Conservation (phyloP, 2,888 invertebrate species). For the Plusia festucae region DNA sequence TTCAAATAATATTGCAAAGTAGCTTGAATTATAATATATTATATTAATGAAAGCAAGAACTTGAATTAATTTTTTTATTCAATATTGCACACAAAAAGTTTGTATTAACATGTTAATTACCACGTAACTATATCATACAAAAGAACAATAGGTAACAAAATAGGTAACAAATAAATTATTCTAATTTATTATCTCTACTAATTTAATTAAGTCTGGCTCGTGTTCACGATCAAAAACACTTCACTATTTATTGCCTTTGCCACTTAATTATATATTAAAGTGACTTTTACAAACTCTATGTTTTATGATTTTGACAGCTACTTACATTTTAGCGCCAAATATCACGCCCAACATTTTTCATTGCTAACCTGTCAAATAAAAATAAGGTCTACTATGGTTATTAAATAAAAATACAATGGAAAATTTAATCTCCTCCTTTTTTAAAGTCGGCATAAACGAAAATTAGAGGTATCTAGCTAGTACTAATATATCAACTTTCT, state of each 20-base stretch:
- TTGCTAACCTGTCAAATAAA: background rate
- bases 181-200: background rate
- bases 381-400: no score
- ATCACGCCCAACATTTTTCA: background rate
- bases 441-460: no score
- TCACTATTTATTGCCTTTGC: background rate
- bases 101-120: background rate
- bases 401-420: no score
- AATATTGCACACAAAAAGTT: no score
- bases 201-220: background rate
- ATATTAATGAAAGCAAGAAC: background rate
- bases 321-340: background rate
- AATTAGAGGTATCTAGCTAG: no score
- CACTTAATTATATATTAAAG: background rate
- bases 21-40: background rate
- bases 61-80: background rate
- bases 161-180: background rate
- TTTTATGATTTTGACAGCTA: constrained; percentile 1
- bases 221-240: constrained; percentile 1
- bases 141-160: background rate
- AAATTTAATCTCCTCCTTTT: no score
- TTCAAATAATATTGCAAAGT: background rate
- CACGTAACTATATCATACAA: no score
- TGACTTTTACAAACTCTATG: background rate
- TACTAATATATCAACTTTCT: no score